phyloP scores from a whole-genome alignment of 1,140 invertebrate species.

The Lerema accius region DNA sequence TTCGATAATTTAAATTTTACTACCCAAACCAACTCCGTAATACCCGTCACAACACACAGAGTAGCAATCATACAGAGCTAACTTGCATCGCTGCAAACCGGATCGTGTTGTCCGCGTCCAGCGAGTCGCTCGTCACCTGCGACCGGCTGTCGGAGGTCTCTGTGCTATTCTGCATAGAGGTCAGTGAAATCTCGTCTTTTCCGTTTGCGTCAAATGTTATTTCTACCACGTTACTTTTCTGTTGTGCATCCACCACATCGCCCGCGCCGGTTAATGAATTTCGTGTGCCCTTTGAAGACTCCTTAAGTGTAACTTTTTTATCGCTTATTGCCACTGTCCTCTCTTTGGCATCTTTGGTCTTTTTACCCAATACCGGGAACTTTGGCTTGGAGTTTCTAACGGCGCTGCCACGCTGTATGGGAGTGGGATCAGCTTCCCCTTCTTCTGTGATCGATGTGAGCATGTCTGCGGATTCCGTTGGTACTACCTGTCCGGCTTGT shows the following conservation, averaged over 20 bases:
- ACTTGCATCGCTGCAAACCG: conserved; percentile 81
- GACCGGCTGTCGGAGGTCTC: conserved; percentile 77
- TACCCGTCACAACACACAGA: conserved; percentile 12
- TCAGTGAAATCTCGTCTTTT: conserved; percentile 79
- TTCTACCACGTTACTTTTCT: conserved; percentile 54
- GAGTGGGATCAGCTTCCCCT: conserved; percentile 66
- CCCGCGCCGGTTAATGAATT: conserved; percentile 71
- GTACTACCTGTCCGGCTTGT: conserved; percentile 71
- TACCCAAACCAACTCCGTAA: conserved; percentile 11
- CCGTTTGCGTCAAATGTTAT: conserved; percentile 59
- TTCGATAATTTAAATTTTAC: not conserved
- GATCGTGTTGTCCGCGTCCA: conserved; percentile 68
- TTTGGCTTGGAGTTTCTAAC: conserved; percentile 77
- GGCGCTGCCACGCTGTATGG: conserved; percentile 67
- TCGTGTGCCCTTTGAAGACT: conserved; percentile 73
- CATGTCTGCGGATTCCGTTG: conserved; percentile 70
- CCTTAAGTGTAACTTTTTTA: conserved; percentile 74
- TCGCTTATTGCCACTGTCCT: conserved; percentile 56
- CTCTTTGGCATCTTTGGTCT: conserved; percentile 74
- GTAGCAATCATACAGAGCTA: conserved; percentile 69
- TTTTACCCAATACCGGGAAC: conserved; percentile 79
- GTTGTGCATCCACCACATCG: conserved; percentile 73
- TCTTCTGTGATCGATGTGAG: conserved; percentile 79
- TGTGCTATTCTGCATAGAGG: conserved; percentile 69
- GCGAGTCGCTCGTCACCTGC: conserved; percentile 73